phyloP scores from a whole-genome alignment of 2,888 invertebrate species.

The Clivina fossor region DNA sequence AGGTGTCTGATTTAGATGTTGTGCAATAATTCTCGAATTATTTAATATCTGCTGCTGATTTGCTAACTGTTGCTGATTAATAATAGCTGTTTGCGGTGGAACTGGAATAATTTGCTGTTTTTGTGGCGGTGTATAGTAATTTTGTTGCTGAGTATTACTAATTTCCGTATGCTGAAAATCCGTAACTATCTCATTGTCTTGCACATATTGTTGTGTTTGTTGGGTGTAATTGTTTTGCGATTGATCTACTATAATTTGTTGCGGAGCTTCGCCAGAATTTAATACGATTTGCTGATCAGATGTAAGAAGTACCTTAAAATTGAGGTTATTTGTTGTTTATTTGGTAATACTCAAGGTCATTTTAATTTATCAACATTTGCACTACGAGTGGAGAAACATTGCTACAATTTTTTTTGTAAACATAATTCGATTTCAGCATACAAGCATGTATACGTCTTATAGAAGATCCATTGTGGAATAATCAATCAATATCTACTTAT shows the following conservation, averaged over 20 bases:
- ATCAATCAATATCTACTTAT: no score
- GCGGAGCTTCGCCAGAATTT: conserved; percentile 49
- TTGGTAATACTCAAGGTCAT: no score
- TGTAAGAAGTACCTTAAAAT: conserved; percentile 45
- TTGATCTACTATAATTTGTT: conserved; percentile 52
- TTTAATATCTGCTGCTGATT: no score
- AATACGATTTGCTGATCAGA: conserved; percentile 52
- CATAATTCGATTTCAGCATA: no score
- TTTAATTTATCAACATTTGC: no score
- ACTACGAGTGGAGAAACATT: no score
- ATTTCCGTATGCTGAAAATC: conserved; percentile 34
- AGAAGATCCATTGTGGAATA: no score
- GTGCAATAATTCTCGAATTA: conserved; percentile 11
- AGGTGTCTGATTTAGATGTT: conserved; percentile 17
- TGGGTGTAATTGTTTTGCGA: conserved; percentile 45
- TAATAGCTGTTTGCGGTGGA: conserved; percentile 29
- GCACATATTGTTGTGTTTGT: conserved; percentile 42
- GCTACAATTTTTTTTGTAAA: no score
- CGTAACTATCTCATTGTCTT: conserved; percentile 39
- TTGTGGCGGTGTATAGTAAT: conserved; percentile 43
- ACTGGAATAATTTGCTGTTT: conserved; percentile 19
- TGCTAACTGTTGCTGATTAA: no score
- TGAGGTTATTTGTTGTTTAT: no score
- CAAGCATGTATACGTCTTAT: no score
- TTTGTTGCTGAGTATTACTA: conserved; percentile 40